Evolutionary conservation across 2,888 invertebrate genomes (phyloP).

Genomic region (Oligia latruncula): DNA sequence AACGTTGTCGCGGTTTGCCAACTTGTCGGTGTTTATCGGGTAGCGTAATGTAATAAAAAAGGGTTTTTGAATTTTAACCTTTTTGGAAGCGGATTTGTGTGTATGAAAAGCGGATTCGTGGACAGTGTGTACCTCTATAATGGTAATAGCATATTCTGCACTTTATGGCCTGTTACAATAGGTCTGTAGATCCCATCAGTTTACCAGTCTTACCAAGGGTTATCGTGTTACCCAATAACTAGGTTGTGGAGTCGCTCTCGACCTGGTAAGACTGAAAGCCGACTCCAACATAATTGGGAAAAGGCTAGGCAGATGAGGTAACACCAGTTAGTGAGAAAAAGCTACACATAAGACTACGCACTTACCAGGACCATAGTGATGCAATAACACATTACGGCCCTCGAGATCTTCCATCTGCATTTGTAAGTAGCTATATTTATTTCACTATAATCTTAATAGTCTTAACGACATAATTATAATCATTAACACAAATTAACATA

Average conservation of each 20-base stretch:
- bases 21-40: slow-evolving; percentile 24
- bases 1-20: slow-evolving; percentile 35
- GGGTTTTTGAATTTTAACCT: neutral
- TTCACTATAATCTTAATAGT: neutral
- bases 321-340: neutral
- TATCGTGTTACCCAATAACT: neutral
- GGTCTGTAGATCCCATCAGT: neutral
- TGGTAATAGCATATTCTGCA: neutral
- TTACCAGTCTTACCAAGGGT: neutral
- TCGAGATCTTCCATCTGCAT: neutral
- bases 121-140: neutral
- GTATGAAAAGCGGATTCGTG: neutral
- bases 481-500: slow-evolving; percentile 28
- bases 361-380: neutral
- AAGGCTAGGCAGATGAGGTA: neutral
- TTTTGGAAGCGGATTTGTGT: neutral
- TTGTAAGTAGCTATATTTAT: neutral
- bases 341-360: neutral
- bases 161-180: neutral
- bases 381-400: neutral
- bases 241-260: neutral
- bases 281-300: neutral
- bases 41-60: slow-evolving; percentile 13
- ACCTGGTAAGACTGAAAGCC: neutral
- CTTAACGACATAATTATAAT: slow-evolving; percentile 13